Evolutionary conservation across 2,888 invertebrate species (phyloP).

Genomic region (Stenodera caucasica): DNA sequence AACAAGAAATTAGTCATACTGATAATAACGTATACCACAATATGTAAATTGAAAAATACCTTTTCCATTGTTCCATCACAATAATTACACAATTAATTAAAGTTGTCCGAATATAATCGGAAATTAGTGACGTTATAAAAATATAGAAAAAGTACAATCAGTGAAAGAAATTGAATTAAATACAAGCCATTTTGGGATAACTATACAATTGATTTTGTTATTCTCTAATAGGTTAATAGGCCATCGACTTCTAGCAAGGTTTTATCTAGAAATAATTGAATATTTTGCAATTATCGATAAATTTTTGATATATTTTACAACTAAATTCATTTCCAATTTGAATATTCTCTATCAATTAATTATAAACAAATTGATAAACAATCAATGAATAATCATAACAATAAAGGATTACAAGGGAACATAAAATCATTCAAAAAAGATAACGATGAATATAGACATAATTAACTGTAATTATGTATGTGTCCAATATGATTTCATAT

Average conservation of each 20-base stretch:
- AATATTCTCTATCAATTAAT: background rate
- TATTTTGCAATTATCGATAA: background rate
- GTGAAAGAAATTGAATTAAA: no score
- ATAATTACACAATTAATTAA: no score
- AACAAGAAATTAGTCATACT: background rate
- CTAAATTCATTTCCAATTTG: no score
- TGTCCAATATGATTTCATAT: background rate
- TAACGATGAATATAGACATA: background rate
- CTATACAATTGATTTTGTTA: background rate
- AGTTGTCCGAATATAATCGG: no score
- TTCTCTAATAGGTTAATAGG: background rate
- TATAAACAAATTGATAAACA: background rate
- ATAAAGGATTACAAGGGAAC: background rate
- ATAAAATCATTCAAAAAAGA: background rate
- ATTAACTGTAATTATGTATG: background rate
- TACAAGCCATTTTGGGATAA: background rate
- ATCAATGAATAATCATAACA: background rate
- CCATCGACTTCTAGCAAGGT: background rate
- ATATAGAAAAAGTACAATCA: no score
- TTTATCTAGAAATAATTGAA: background rate
- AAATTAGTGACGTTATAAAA: no score
- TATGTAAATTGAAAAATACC: no score
- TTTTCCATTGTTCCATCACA: no score
- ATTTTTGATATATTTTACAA: background rate
- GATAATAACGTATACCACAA: background rate